These are phyloP conservation scores for Pseudorasbora parva DNA, from an alignment of 2,113 vertebrate genomes.

Conservation along the genomic window DNA sequence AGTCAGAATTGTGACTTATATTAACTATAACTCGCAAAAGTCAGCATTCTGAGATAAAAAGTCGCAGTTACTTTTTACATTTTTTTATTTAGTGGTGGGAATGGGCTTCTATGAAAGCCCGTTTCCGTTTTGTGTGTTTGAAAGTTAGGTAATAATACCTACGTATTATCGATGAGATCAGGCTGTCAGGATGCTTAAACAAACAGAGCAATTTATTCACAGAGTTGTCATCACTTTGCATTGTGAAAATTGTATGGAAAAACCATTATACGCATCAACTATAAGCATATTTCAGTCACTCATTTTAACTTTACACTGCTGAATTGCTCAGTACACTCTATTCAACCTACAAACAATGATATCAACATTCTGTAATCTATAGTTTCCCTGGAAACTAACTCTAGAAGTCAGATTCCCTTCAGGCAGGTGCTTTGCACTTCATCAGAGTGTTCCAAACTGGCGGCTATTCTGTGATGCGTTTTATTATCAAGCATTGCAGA, in stretches of 20 bases:
- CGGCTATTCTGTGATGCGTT: neutral
- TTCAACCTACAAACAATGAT: conserved; percentile 13
- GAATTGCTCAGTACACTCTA: neutral
- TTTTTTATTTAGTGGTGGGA: too few species aligned
- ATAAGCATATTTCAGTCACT: conserved; percentile 1
- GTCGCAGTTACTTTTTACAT: too few species aligned
- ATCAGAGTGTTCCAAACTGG: conserved; percentile 16
- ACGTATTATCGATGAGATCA: too few species aligned
- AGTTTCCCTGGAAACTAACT: conserved; percentile 31
- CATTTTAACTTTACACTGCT: neutral
- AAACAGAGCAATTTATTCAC: neutral
- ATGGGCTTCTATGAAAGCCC: too few species aligned
- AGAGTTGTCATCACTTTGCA: neutral
- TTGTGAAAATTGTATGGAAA: neutral
- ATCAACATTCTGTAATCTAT: conserved; percentile 9
- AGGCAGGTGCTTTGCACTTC: conserved; percentile 41
- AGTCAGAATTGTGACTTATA: too few species aligned
- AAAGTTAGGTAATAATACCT: too few species aligned
- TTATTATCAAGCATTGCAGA: conserved; percentile 22
- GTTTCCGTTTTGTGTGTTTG: too few species aligned
- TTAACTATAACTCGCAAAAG: too few species aligned
- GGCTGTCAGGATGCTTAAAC: neutral
- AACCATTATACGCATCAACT: neutral
- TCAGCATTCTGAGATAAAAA: too few species aligned
- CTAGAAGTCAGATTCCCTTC: conserved; percentile 8